Percentiles rank a stretch among this genome's conserved stretches.
Evolutionary conservation across 1,140 invertebrate genomes (phyloP).

Genomic region (Penaeus vannamei): DNA sequence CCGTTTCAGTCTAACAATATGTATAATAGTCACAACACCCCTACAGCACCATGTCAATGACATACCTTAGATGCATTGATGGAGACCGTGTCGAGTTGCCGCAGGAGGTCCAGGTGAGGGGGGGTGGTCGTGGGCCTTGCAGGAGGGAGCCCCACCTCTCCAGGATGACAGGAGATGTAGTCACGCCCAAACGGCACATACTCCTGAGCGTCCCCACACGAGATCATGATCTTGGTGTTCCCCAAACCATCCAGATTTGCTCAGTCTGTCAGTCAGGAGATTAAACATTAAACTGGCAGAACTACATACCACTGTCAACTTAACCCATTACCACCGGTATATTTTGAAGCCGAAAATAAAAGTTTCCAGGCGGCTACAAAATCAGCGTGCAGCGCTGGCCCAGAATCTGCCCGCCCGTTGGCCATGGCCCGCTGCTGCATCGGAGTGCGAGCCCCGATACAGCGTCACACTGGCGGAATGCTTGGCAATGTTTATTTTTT

Average conservation of each 20-base stretch:
- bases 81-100: slow-evolving; percentile 55
- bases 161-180: slow-evolving; percentile 84
- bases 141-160: slow-evolving; percentile 72
- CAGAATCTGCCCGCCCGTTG: no score
- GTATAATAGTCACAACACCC: not conserved
- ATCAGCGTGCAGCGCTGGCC: no score
- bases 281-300: not conserved
- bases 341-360: no score
- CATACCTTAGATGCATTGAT: slow-evolving; percentile 56
- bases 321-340: no score
- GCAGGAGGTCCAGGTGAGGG: slow-evolving; percentile 47
- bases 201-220: slow-evolving; percentile 76
- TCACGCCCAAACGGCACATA: slow-evolving; percentile 90
- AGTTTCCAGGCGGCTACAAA: no score
- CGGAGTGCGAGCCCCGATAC: no score
- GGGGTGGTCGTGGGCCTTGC: slow-evolving; percentile 32
- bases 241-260: slow-evolving; percentile 55
- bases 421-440: no score
- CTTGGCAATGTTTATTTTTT: no score
- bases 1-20: not conserved
- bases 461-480: no score
- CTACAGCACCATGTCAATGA: not conserved
- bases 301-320: not conserved
- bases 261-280: not conserved
- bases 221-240: slow-evolving; percentile 60